Conservation (phyloP, 2,888 invertebrate species). For the Mayetiola destructor region DNA sequence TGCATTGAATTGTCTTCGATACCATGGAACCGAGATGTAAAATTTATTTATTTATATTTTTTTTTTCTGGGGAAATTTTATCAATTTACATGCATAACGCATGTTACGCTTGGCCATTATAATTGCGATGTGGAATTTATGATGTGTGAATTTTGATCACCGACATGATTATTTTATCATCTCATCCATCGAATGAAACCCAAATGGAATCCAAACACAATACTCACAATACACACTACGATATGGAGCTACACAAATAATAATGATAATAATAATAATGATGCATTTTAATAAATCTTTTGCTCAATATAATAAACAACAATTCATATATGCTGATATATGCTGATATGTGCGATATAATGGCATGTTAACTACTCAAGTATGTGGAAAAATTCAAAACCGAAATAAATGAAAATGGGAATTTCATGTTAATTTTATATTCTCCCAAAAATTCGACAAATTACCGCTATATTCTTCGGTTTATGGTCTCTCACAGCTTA, state of each 20-base stretch:
- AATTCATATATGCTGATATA: no score
- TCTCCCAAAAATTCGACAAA: no score
- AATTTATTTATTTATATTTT: no score
- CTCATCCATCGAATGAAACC: no score
- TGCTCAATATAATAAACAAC: not conserved
- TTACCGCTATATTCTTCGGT: no score
- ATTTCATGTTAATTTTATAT: constrained; percentile 10
- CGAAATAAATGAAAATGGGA: not conserved
- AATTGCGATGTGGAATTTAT: constrained; percentile 15
- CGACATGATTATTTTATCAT: no score
- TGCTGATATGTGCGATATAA: constrained; percentile 6
- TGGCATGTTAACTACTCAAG: constrained; percentile 9
- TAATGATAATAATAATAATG: no score
- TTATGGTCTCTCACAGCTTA: not conserved
- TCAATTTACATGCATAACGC: constrained; percentile 13
- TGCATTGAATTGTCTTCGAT: no score
- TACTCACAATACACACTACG: no score
- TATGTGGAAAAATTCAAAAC: constrained; percentile 1
- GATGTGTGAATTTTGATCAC: constrained; percentile 14
- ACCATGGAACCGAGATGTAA: no score
- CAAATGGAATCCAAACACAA: not conserved
- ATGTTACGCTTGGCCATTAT: constrained; percentile 13
- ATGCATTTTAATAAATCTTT: not conserved
- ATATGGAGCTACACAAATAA: no score
- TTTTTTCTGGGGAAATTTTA: constrained; percentile 9